A percentile compares a stretch with the other conserved stretches of the same genome.
These are phyloP conservation scores for Spea hammondii DNA, from an alignment of 2,797 vertebrate species.

Conservation along the genomic window DNA sequence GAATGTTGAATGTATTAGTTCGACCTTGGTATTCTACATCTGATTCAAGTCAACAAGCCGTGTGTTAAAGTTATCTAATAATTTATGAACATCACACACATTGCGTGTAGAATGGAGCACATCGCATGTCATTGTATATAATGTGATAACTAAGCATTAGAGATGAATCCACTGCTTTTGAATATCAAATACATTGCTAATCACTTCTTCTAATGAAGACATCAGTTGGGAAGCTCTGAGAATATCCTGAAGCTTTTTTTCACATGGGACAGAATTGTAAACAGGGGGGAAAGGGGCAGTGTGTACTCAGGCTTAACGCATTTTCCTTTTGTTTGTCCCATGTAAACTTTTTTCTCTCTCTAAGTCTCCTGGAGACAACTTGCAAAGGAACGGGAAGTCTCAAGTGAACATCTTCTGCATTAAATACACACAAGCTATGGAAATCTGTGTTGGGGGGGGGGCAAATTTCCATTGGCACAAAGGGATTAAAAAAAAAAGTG, in stretches of 20 bases:
- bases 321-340: slow-evolving; percentile 55
- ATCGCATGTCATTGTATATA: slow-evolving; percentile 5
- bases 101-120: slow-evolving; percentile 13
- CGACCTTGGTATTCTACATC: neutral
- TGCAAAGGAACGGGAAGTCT: slow-evolving; percentile 55
- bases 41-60: neutral
- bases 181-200: slow-evolving; percentile 46
- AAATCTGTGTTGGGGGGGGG: slow-evolving; percentile 55
- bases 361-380: slow-evolving; percentile 58
- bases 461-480: slow-evolving; percentile 29
- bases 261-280: slow-evolving; percentile 46
- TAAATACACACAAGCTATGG: slow-evolving; percentile 52
- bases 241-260: slow-evolving; percentile 47
- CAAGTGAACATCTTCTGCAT: slow-evolving; percentile 34
- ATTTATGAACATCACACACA: slow-evolving; percentile 1
- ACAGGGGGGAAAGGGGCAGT: slow-evolving; percentile 42
- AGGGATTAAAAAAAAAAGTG: slow-evolving; percentile 8
- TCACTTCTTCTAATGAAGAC: slow-evolving; percentile 40
- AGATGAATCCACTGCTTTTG: slow-evolving; percentile 10
- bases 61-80: slow-evolving; percentile 16
- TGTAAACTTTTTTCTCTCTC: slow-evolving; percentile 56
- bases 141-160: slow-evolving; percentile 39
- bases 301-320: slow-evolving; percentile 55
- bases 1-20: neutral
- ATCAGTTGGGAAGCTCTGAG: slow-evolving; percentile 48